Evolutionary conservation across 2,113 vertebrate species (phyloP).

Genomic region (Silurus meridionalis): DNA sequence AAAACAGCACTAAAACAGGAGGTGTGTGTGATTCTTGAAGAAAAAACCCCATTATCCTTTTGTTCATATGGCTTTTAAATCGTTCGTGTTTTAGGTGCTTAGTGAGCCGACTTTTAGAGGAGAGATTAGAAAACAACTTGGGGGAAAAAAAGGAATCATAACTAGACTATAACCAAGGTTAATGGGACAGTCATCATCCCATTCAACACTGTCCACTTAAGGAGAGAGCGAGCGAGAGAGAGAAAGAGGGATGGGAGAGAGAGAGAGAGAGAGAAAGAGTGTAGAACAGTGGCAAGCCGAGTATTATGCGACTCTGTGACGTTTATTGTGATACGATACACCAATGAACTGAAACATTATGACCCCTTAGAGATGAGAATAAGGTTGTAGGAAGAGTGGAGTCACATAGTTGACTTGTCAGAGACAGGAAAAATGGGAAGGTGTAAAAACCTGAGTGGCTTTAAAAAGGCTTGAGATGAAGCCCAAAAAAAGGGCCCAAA

Average conservation of each 20-base stretch:
- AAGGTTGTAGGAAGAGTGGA: not conserved
- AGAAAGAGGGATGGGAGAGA: not conserved
- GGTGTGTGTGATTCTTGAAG: conserved; percentile 1
- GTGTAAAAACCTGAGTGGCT: not conserved
- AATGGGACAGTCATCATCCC: not conserved
- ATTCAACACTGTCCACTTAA: not conserved
- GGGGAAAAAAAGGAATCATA: not conserved
- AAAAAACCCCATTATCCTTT: conserved; percentile 13
- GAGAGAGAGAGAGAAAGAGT: not conserved
- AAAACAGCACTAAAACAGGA: conserved; percentile 30
- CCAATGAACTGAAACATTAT: not conserved
- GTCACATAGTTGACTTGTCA: no score
- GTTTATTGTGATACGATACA: not conserved
- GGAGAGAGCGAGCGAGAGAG: not conserved
- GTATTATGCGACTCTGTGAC: not conserved
- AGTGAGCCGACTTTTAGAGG: conserved; percentile 12
- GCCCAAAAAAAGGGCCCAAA: no score
- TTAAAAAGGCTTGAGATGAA: no score
- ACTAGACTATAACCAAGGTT: not conserved
- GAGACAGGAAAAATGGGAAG: not conserved
- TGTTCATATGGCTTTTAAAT: conserved; percentile 54
- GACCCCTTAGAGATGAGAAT: not conserved
- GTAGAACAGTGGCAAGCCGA: not conserved
- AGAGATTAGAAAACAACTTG: conserved; percentile 4
- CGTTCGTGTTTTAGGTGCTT: conserved; percentile 44